Conservation (phyloP, 1,140 invertebrate species). For the Drosophila nigrodunni region DNA sequence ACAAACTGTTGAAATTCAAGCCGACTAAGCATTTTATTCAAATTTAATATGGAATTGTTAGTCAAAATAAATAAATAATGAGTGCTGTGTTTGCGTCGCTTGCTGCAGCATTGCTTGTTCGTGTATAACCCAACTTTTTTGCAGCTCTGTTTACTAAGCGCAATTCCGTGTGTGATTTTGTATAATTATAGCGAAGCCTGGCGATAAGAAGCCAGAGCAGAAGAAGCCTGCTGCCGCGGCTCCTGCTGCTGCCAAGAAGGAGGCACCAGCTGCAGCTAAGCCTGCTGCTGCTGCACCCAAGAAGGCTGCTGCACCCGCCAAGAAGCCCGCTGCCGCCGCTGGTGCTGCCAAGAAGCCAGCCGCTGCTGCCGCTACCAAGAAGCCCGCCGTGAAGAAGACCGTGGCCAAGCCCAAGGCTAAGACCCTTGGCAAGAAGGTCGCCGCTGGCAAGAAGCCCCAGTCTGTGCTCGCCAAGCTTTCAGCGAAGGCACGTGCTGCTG, state of each 20-base stretch:
- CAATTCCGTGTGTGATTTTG: conserved; percentile 20
- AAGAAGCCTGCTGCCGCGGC: conserved; percentile 77
- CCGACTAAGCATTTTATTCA: neutral
- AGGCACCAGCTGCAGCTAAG: conserved; percentile 84
- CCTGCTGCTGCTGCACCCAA: conserved; percentile 85
- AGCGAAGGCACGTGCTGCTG: conserved; percentile 79
- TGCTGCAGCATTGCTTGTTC: conserved; percentile 49
- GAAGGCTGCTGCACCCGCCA: conserved; percentile 84
- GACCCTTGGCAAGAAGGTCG: conserved; percentile 87
- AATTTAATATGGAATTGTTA: conserved; percentile 10
- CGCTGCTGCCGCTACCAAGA: conserved; percentile 60
- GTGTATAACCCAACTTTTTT: conserved; percentile 62
- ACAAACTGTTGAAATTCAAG: neutral
- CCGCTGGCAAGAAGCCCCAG: conserved; percentile 83
- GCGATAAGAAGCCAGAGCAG: conserved; percentile 83
- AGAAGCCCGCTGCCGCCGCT: conserved; percentile 80
- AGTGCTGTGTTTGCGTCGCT: neutral
- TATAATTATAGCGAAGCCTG: conserved; percentile 74
- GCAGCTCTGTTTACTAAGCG: conserved; percentile 59
- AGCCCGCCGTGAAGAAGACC: conserved; percentile 84
- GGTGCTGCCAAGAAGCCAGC: conserved; percentile 84
- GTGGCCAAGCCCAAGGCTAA: conserved; percentile 87
- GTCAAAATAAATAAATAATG: neutral
- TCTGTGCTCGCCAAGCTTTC: conserved; percentile 83
- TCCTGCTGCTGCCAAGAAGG: conserved; percentile 84